Base-by-base conservation (phyloP, 2,797 vertebrate species). In the Centroberyx gerrardi region DNA sequence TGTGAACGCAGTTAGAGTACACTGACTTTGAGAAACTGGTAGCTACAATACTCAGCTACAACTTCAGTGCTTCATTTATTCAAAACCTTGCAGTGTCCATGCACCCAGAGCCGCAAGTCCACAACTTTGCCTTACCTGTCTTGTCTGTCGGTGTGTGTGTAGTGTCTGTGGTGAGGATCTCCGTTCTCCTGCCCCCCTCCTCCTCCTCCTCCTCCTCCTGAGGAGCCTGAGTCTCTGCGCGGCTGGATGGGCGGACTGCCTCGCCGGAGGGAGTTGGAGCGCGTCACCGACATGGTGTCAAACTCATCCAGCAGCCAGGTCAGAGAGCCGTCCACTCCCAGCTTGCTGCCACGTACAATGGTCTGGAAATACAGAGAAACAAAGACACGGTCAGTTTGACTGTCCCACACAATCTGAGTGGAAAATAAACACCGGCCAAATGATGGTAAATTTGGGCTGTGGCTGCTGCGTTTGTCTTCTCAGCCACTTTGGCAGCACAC, bases 241-340 rank as follows among this genome's bases (percentile, higher is more conserved):
- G 93, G 91, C 0, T 93, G 95, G 2, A 89, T 90, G 0, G 97
- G 97, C 0, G 98, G 97, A 84, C 97, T 98, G 79, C 95, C 96
- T 83, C 96, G 91, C 33, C 97, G 94, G 82, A 98, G 93, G 9
- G 98, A 99, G 89, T 99, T 99, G 81, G 97, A 98, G 74, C 97
- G 97, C 0, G 96, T 98, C 76, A 99, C 97, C 0, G 98, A 98
- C 96, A 99, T 97, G 78, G 93, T 96, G 90, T 98, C 96, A 78
- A 98, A 98, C 87, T 98, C 97, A 12, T 97, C 97, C 82, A 99
- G 87, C 62, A 99, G 95, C 97, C 97, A 97, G 0, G 96, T 96
- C 59, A 99, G 92, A 17, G 97, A 97, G 67, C 97, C 96, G 14
- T 97, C 97, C 61, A 90, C 94, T 15, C 93, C 92, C 0, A 96